Percentiles rank a stretch among this genome's conserved stretches.
These are phyloP conservation scores for Dolomedes plantarius DNA, from an alignment of 2,888 invertebrate genomes.

Conservation along the genomic window DNA sequence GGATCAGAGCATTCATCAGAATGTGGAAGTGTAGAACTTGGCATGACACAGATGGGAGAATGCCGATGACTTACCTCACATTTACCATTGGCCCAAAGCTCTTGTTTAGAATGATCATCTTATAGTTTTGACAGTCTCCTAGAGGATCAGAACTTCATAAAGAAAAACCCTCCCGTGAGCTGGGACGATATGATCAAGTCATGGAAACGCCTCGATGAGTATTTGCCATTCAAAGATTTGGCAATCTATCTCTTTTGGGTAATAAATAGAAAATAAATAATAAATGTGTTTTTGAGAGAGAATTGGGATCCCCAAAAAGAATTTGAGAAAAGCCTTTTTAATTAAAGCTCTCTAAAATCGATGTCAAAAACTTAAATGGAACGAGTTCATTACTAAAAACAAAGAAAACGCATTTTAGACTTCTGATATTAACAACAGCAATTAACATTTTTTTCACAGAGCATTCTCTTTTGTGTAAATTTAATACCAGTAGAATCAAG, in stretches of 20 bases:
- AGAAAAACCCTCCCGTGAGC: not conserved
- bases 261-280: not conserved
- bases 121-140: conserved; percentile 8
- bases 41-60: not conserved
- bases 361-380: too few species aligned
- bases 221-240: not conserved
- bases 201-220: conserved; percentile 23
- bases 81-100: conserved; percentile 15
- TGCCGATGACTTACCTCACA: conserved; percentile 11
- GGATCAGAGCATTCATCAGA: not conserved
- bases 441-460: too few species aligned
- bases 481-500: too few species aligned
- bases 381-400: too few species aligned
- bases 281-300: not conserved
- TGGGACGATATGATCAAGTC: not conserved
- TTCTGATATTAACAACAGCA: too few species aligned
- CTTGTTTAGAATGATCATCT: conserved; percentile 8
- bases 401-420: too few species aligned
- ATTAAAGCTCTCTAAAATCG: too few species aligned
- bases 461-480: too few species aligned
- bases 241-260: not conserved
- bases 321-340: conserved; percentile 13
- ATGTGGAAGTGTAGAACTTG: conserved; percentile 29
- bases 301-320: not conserved
- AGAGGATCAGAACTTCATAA: not conserved